Base-by-base conservation (phyloP, 1,140 invertebrate genomes). In the Lycorma delicatula region DNA sequence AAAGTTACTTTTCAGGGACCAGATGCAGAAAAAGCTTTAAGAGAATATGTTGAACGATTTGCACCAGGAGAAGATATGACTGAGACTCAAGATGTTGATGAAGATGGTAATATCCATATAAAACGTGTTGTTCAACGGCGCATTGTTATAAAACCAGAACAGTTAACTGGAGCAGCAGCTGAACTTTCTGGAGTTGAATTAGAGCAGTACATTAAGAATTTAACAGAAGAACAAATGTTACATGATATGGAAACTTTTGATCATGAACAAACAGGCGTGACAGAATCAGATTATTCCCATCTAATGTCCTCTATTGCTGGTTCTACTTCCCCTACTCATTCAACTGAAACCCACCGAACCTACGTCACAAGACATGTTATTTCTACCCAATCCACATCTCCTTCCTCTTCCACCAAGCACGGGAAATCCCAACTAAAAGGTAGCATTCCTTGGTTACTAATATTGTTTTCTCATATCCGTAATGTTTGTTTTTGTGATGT, bases 1-100 rank as follows among this genome's bases (percentile, higher is more conserved):
- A 75, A 75, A 63, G 68, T 80, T 16, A 79, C 77, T n/a, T 80
- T 80, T 60, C 71, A 67, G 58, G 79, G 79, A 12, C 68, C 71
- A 16, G 73, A 78, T 60, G 76, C 77, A 20, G 72, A 78, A 55
- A 62, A 74, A 54, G 71, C 74, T 59, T 60, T 80, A 55, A 64
- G 71, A 60, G 69, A 77, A 31, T 79, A 75, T 50, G 72, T 79
- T 27, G 67, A 74, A 36, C 64, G 73, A 26, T 80, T 79, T 63
- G 68, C 69, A 48, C 75, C 76, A 46, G 77, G 76, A 13, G 74
- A 78, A 64, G 71, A 77, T 50, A 67, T 74, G 9, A 60, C 70
- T 36, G 75, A 79, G 66, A 72, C 69, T 12, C 66, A 76, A 64
- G 71, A 74, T 58, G 66, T 73, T 0, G 77, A 79, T 64, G 67